phyloP scores from a whole-genome alignment of 1,140 invertebrate species.

The Caenorhabditis brenneri region DNA sequence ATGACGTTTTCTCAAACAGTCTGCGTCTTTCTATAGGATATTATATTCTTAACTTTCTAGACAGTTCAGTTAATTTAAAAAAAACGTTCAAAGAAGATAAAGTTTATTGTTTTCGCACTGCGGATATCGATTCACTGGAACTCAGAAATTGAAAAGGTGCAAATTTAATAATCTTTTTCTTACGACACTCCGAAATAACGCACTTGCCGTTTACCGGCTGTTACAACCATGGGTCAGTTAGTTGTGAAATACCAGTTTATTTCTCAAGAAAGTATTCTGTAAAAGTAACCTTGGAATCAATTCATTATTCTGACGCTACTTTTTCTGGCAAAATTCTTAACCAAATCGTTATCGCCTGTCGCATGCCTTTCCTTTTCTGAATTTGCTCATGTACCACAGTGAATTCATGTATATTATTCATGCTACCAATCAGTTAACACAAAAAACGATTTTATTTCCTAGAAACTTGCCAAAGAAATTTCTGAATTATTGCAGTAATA shows the following conservation, averaged over 20 bases:
- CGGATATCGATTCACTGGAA: background rate
- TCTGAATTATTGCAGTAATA: too few species aligned
- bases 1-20: conserved; percentile 24
- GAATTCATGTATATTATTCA: too few species aligned
- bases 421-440: too few species aligned
- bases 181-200: conserved; percentile 20
- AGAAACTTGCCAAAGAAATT: too few species aligned
- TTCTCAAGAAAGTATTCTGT: background rate
- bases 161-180: background rate
- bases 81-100: background rate
- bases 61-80: background rate
- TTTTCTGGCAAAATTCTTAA: too few species aligned
- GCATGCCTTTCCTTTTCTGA: too few species aligned
- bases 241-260: background rate
- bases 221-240: too few species aligned
- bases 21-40: background rate
- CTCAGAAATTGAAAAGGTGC: background rate
- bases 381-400: too few species aligned
- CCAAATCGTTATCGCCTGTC: too few species aligned
- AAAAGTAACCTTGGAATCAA: too few species aligned
- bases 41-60: background rate
- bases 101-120: background rate
- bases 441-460: too few species aligned
- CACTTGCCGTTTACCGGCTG: background rate
- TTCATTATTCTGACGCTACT: too few species aligned